phyloP scores from a whole-genome alignment of 2,797 vertebrate species.

The Siniperca undulata region DNA sequence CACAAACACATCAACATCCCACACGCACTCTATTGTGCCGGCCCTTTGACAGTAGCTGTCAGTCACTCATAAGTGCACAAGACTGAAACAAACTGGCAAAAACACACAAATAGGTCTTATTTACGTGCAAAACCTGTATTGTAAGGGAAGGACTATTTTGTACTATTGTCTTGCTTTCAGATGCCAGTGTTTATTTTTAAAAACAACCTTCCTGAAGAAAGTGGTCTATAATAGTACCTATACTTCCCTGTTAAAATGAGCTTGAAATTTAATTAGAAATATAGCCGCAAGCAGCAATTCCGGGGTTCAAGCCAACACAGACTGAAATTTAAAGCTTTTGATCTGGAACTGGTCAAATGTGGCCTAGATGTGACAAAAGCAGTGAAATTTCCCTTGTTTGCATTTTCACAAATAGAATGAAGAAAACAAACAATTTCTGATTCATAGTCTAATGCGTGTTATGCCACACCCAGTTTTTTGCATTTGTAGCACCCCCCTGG shows the following conservation, averaged over 20 bases:
- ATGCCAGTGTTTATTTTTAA: conserved; percentile 44
- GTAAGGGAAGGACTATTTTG: conserved; percentile 41
- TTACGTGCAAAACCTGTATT: conserved; percentile 48
- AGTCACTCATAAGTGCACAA: conserved; percentile 36
- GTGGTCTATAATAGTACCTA: not conserved
- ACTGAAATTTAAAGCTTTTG: no score
- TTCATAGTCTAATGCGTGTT: no score
- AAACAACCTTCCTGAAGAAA: conserved; percentile 23
- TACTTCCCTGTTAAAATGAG: conserved; percentile 15
- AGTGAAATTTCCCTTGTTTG: no score
- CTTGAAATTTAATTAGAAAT: not conserved
- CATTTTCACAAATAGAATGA: no score
- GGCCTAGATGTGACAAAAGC: no score
- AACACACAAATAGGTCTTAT: conserved; percentile 47
- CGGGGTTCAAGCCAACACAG: no score
- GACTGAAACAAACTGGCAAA: conserved; percentile 29
- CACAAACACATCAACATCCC: conserved; percentile 68
- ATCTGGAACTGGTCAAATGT: no score
- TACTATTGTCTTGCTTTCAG: conserved; percentile 36
- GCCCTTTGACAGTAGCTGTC: conserved; percentile 46
- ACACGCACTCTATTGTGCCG: conserved; percentile 57
- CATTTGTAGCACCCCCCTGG: no score
- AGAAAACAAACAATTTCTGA: no score
- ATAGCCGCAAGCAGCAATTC: no score
- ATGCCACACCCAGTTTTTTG: no score